Evolutionary conservation across 1,140 invertebrate species (phyloP).

Genomic region (Cotesia typhae): DNA sequence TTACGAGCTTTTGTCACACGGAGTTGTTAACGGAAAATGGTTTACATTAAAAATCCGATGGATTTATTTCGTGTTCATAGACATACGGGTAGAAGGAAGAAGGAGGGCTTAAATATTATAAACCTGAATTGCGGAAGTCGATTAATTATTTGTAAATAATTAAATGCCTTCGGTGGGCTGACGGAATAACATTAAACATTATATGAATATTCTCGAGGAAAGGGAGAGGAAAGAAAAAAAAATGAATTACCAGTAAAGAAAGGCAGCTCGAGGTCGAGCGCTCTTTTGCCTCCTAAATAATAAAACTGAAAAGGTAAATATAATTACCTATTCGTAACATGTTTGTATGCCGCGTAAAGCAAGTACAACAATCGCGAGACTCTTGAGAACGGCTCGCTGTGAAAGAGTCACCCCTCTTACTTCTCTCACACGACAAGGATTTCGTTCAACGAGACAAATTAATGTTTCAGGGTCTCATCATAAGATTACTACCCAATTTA

Average conservation of each 20-base stretch:
- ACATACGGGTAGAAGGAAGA: too few species aligned
- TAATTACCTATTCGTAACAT: constrained; percentile 55
- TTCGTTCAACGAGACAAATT: constrained; percentile 37
- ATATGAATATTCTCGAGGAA: constrained; percentile 11
- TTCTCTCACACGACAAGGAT: constrained; percentile 12
- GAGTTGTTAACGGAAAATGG: neutral
- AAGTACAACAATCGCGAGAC: constrained; percentile 51
- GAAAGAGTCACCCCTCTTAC: constrained; percentile 37
- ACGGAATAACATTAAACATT: constrained; percentile 6
- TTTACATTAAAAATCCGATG: neutral
- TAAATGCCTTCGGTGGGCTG: neutral
- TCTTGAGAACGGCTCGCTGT: constrained; percentile 47
- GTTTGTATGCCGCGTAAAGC: constrained; percentile 46
- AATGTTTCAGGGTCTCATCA: constrained; percentile 36
- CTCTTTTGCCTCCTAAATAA: constrained; percentile 49
- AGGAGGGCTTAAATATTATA: too few species aligned
- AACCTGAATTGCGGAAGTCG: too few species aligned
- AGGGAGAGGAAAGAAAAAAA: constrained; percentile 3
- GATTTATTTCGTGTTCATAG: neutral
- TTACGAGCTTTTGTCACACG: neutral
- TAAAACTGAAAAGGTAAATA: constrained; percentile 57
- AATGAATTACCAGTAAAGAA: constrained; percentile 27
- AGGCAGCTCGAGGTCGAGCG: constrained; percentile 19
- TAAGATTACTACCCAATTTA: constrained; percentile 42
- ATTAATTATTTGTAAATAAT: constrained; percentile 12